Evolutionary conservation across 2,113 vertebrate genomes (phyloP), one percentile per base, ranked within the genome.

Genomic region (Silurus asotus): DNA sequence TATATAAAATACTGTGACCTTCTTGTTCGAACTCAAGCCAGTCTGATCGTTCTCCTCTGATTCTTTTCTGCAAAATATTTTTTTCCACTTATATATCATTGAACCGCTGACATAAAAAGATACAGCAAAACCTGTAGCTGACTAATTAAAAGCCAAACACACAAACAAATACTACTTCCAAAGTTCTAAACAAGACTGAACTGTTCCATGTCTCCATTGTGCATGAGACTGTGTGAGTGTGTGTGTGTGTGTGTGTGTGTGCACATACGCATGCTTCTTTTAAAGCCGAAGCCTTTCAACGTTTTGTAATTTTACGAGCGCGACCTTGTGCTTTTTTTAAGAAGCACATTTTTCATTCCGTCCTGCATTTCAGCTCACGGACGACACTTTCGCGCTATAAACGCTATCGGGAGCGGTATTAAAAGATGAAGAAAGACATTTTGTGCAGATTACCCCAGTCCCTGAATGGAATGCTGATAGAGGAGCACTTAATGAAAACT

Each of bases 401-500:
- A 61, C 23, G 25, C 56, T 5, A 25, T 49, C 82, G 8, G 37
- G 55, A n/a, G 25, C 13, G 8, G 37, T 55, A 61, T 59, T 84
- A 75, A 72, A 79, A 48, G 55, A 37, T 59, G 56, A 75, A 61
- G 23, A 65, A 65, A 74, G 37, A 58, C 0, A 37, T 19, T 74
- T 59, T 58, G 23, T 84, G 6, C 37, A 74, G 67, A 84, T 74
- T 61, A 74, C 37, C 82, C 17, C 69, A 51, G 56, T 56, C 13
- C 82, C 69, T 28, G 17, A 15, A 20, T 61, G 19, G 69, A 61
- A 75, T 20, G 28, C 82, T 74, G 28, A 61, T 45, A 20, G 23
- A 84, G 82, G 67, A 74, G 53, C 6, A 3, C 37, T 83, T 74
- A 58, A 83, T 74, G 19, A 83, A 83, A 84, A 76, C 28, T 28